These are phyloP conservation scores for Steatornis caripensis DNA, from an alignment of 2,113 vertebrate genomes.

Conservation along the genomic window DNA sequence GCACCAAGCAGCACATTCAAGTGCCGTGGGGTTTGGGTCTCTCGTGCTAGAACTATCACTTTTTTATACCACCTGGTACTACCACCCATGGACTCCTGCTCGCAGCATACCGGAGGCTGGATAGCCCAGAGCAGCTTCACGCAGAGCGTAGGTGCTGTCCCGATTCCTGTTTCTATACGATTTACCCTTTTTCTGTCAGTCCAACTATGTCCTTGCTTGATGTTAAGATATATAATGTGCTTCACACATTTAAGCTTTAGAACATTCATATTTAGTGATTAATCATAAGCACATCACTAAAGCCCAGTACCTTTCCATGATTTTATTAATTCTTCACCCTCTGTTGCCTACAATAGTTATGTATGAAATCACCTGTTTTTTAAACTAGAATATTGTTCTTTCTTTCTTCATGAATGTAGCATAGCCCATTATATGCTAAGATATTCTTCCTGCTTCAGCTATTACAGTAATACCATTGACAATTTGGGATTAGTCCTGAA, in stretches of 20 bases:
- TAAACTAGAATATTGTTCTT: background rate
- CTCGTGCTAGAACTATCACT: background rate
- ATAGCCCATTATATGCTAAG: background rate
- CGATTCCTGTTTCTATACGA: background rate
- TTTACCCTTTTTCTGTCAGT: background rate
- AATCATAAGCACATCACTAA: background rate
- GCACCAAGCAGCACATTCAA: background rate
- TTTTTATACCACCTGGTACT: background rate
- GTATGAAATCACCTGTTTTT: background rate
- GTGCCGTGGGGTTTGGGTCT: background rate
- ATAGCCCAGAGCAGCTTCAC: background rate
- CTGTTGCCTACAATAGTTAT: background rate
- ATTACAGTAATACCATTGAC: background rate
- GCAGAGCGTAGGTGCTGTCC: background rate
- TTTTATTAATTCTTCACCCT: background rate
- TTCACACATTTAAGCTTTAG: background rate
- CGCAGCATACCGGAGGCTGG: background rate
- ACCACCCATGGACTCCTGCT: background rate
- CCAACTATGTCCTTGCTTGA: accelerated
- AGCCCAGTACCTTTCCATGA: background rate
- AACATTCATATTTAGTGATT: background rate
- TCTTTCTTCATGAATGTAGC: background rate
- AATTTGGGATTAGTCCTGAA: background rate
- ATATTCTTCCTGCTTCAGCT: background rate
- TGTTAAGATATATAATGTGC: background rate